Base-by-base conservation (phyloP, 2,113 vertebrate genomes). In the Aleadryas rufinucha region DNA sequence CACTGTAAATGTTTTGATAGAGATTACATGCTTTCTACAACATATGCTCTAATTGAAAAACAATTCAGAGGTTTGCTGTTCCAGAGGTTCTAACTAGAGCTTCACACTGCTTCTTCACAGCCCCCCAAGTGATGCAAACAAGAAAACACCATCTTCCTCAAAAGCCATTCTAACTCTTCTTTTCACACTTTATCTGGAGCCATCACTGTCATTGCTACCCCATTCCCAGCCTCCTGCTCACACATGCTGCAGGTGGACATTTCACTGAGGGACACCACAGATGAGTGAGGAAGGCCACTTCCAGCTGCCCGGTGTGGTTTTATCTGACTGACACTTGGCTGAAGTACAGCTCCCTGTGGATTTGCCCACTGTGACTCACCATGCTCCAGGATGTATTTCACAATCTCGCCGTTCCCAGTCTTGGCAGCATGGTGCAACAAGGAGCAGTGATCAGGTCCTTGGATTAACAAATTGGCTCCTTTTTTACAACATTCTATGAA, bases 311-410 rank as follows among this genome's bases (percentile, higher is more conserved):
- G 0, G 20, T 8, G 27, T 59, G 47, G 26, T 56, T 87, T 82
- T 53, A 27, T 50, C 35, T 16, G 50, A 17, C 66, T 35, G 47
- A 28, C 56, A 14, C 26, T 27, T 61, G 41, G 65, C 56, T 49
- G 22, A 59, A 54, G 42, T 10, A 30, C 27, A 74, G 35, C 8
- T 61, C 50, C 20, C 41, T 42, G 31, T 53, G 68, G 50, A 11
- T 52, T 60, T 41, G 33, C 30, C 52, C 56, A 11, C 49, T 42
- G 33, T 33, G 82, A 95, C 99, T 99, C 97, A 99, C 99, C 99
- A 2, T 99, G 98, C 37, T 99, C 98, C 85, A 99, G 98, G 60
- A 99, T 99, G 94, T 98, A 99, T 96, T 98, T 98, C 95, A 99
- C 98, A 42, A 99, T 97, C 41, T 99, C 98, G 0, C 98, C 21